Percentiles rank a stretch among this genome's conserved stretches.
Evolutionary conservation across 2,113 vertebrate genomes (phyloP).

Genomic region (Callaeas wilsoni): DNA sequence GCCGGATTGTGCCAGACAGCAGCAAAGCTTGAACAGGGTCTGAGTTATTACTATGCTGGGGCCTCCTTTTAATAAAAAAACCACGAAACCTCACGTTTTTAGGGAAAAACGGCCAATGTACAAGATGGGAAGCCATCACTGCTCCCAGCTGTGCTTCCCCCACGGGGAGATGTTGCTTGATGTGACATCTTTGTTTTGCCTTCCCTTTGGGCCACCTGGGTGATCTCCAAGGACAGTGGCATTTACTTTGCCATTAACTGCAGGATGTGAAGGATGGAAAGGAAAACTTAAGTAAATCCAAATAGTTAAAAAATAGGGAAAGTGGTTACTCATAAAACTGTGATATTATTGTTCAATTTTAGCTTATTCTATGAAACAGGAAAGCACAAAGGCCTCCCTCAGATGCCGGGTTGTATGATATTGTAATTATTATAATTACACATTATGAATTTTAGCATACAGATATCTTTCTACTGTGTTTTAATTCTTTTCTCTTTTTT

Average conservation of each 20-base stretch:
- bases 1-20: neutral
- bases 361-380: slow-evolving; percentile 69
- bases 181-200: slow-evolving; percentile 14
- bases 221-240: neutral
- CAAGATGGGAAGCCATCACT: neutral
- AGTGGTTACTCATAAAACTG: slow-evolving; percentile 59
- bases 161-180: neutral
- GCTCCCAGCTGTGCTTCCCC: neutral
- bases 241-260: slow-evolving; percentile 22
- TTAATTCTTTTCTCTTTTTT: slow-evolving; percentile 66
- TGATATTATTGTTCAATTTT: slow-evolving; percentile 71
- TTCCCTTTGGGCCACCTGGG: neutral
- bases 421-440: slow-evolving; percentile 91
- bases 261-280: neutral
- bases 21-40: neutral
- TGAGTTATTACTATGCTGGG: neutral
- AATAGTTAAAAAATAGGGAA: slow-evolving; percentile 15
- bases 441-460: slow-evolving; percentile 88
- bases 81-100: neutral
- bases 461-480: slow-evolving; percentile 91
- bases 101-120: neutral
- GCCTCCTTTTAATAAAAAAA: neutral
- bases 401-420: slow-evolving; percentile 86
- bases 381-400: slow-evolving; percentile 90
- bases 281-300: neutral